Conservation (phyloP, 2,888 invertebrate genomes). For the Erebia ligea region DNA sequence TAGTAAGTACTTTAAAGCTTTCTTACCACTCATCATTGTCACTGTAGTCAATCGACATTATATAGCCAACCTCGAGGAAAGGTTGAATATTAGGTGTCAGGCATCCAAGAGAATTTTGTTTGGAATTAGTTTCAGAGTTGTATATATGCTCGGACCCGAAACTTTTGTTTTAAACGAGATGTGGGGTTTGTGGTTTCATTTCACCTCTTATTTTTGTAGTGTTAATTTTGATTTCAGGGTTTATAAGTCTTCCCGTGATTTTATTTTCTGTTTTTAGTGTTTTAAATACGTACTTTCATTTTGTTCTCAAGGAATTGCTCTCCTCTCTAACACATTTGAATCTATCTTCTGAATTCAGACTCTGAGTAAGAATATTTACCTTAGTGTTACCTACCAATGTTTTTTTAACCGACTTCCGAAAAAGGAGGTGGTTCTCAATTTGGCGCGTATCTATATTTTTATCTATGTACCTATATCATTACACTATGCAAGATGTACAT, state of each 20-base stretch:
- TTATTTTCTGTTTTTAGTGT: background rate
- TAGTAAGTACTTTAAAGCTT: too few species aligned
- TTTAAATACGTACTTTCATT: background rate
- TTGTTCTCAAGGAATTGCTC: background rate
- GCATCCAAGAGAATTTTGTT: background rate
- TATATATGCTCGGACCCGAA: background rate
- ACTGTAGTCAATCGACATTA: too few species aligned
- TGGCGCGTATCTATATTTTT: too few species aligned
- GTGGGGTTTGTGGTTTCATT: background rate
- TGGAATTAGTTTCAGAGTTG: background rate
- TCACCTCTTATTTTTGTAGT: background rate
- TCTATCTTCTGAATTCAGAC: too few species aligned
- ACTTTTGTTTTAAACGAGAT: slow-evolving; percentile 4
- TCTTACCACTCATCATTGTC: too few species aligned
- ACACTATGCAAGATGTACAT: too few species aligned
- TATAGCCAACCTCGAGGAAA: too few species aligned
- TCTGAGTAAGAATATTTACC: too few species aligned
- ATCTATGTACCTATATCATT: too few species aligned
- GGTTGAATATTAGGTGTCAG: background rate
- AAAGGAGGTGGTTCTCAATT: too few species aligned
- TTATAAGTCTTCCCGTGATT: background rate
- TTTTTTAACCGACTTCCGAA: too few species aligned
- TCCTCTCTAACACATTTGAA: background rate
- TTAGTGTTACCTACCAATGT: too few species aligned
- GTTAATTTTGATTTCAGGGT: background rate